Percentiles rank a stretch among this genome's conserved stretches.
phyloP scores from a whole-genome alignment of 2,113 vertebrate species.

The Pelvicachromis taeniatus region DNA sequence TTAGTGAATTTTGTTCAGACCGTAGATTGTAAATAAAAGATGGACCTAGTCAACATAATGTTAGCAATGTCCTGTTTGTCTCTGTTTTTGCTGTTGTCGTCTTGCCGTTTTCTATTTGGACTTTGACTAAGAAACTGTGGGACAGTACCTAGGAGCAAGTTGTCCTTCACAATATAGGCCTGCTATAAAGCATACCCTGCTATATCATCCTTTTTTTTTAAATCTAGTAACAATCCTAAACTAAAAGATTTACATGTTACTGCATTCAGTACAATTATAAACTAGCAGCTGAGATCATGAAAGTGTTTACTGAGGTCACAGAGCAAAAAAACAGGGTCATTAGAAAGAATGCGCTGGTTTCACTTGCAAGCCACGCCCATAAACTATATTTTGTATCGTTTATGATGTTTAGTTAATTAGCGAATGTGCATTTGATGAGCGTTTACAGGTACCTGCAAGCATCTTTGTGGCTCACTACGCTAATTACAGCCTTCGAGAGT shows the following conservation, averaged over 20 bases:
- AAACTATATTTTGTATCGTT: background rate
- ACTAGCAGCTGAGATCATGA: background rate
- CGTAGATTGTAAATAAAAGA: background rate
- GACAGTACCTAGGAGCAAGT: rapidly evolving
- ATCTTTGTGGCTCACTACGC: background rate
- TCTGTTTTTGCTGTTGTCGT: background rate
- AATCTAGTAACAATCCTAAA: background rate
- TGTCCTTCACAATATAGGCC: background rate
- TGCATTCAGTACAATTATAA: background rate
- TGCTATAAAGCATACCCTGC: background rate
- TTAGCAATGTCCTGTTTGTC: background rate
- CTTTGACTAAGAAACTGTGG: background rate
- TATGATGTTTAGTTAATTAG: background rate
- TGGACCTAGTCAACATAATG: background rate
- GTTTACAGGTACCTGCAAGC: background rate
- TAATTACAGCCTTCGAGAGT: background rate
- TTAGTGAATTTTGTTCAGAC: background rate
- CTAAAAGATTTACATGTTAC: background rate
- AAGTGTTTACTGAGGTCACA: background rate
- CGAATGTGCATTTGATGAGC: background rate
- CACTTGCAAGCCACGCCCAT: background rate
- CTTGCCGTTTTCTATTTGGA: background rate
- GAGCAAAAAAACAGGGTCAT: background rate
- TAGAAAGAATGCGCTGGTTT: background rate
- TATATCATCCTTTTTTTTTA: background rate